Evolutionary conservation across 2,797 vertebrate species (phyloP).

Genomic region (Tragopan temminckii): DNA sequence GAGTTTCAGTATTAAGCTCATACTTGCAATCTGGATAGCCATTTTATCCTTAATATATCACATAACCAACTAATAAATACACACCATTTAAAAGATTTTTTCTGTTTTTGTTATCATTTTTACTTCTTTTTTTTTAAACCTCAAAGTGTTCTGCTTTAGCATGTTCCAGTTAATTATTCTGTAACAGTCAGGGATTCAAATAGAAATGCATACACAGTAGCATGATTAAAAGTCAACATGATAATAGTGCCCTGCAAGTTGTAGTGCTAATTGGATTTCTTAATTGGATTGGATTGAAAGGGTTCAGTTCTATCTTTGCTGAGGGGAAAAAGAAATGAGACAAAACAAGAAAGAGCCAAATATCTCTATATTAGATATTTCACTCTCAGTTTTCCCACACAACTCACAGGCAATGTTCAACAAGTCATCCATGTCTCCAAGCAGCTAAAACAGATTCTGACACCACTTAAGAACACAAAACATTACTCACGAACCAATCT

Average conservation of each 20-base stretch:
- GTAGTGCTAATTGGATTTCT: conserved; percentile 24
- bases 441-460: neutral
- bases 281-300: neutral
- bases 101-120: neutral
- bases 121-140: neutral
- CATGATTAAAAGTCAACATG: conserved; percentile 3
- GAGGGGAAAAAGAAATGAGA: neutral
- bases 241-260: neutral
- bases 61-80: neutral
- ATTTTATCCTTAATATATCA: neutral
- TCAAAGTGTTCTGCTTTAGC: neutral
- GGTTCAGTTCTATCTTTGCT: neutral
- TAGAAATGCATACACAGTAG: neutral
- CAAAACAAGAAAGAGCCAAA: neutral
- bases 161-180: conserved; percentile 11
- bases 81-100: neutral
- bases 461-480: neutral
- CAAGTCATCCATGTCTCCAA: neutral
- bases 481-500: neutral
- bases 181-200: neutral
- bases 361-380: neutral
- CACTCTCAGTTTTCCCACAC: neutral
- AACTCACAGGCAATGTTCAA: neutral
- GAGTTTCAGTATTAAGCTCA: neutral
- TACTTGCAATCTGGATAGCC: neutral